Evolutionary conservation across 2,888 invertebrate genomes (phyloP).

Genomic region (Coenonympha glycerion): DNA sequence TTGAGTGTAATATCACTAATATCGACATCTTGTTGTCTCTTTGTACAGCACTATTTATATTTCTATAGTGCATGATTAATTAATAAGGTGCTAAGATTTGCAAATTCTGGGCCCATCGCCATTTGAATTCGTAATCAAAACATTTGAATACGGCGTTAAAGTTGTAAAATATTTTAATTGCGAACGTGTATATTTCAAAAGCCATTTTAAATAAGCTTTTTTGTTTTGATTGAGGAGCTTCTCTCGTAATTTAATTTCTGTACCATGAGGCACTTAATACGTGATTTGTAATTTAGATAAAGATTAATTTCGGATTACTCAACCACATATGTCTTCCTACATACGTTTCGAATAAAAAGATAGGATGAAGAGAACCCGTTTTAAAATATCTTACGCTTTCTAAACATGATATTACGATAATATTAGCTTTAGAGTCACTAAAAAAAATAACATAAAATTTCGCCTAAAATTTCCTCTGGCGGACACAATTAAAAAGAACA

Average conservation of each 20-base stretch:
- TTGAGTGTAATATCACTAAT: slow-evolving; percentile 30
- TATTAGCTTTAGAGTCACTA: no score
- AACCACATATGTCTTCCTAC: no score
- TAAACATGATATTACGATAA: no score
- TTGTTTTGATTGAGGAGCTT: no score
- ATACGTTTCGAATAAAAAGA: no score
- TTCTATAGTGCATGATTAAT: slow-evolving; percentile 24
- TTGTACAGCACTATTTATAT: slow-evolving; percentile 16
- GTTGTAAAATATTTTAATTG: neutral
- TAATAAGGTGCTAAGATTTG: slow-evolving; percentile 24
- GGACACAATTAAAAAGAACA: slow-evolving; percentile 28
- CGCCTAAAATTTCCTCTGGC: neutral
- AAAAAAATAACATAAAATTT: neutral
- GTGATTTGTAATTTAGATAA: no score
- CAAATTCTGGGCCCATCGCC: slow-evolving; percentile 16
- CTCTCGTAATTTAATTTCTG: no score
- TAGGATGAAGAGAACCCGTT: no score
- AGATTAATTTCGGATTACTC: no score
- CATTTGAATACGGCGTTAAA: slow-evolving; percentile 14
- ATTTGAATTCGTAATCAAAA: slow-evolving; percentile 24
- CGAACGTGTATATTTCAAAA: neutral
- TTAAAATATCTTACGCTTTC: no score
- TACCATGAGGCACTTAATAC: no score
- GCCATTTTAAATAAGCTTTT: no score
- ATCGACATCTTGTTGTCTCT: slow-evolving; percentile 33